These are phyloP conservation scores for Cataglyphis albicans DNA, from an alignment of 2,888 invertebrate species.

Conservation along the genomic window DNA sequence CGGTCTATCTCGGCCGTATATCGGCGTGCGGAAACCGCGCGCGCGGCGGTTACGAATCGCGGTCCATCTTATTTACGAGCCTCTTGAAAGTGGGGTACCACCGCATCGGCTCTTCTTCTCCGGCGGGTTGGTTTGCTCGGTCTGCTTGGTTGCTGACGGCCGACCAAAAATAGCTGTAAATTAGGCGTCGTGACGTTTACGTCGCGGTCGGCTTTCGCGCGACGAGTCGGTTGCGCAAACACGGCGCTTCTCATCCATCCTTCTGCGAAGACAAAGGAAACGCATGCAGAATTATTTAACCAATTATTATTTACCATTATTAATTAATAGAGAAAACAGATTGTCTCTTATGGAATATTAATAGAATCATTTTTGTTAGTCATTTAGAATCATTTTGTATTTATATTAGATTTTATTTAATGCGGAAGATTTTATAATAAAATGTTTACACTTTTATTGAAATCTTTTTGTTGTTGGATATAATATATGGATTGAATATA, in stretches of 20 bases:
- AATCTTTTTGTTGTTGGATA: background rate
- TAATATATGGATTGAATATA: background rate
- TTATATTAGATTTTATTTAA: background rate
- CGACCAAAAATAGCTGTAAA: slow-evolving; percentile 78
- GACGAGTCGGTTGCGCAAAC: slow-evolving; percentile 41
- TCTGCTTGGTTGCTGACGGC: slow-evolving; percentile 38
- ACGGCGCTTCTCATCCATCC: background rate
- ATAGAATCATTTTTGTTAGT: background rate
- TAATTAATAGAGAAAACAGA: background rate
- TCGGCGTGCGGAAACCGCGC: slow-evolving; percentile 64
- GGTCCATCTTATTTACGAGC: slow-evolving; percentile 67
- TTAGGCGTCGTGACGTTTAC: slow-evolving; percentile 78
- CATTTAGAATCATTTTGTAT: background rate
- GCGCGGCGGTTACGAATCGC: slow-evolving; percentile 56
- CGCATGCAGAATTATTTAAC: background rate
- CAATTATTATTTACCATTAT: background rate
- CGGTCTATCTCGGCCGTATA: slow-evolving; percentile 62
- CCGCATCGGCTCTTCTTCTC: slow-evolving; percentile 44
- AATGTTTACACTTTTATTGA: background rate
- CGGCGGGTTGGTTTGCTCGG: slow-evolving; percentile 38
- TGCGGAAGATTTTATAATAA: background rate
- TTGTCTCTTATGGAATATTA: background rate
- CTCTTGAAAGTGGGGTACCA: slow-evolving; percentile 50
- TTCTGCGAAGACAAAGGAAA: slow-evolving; percentile 37
- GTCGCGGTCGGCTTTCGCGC: slow-evolving; percentile 67